Evolutionary conservation across 2,113 vertebrate species (phyloP), one percentile per base, ranked within the genome.

Genomic region (Plectropomus leopardus): DNA sequence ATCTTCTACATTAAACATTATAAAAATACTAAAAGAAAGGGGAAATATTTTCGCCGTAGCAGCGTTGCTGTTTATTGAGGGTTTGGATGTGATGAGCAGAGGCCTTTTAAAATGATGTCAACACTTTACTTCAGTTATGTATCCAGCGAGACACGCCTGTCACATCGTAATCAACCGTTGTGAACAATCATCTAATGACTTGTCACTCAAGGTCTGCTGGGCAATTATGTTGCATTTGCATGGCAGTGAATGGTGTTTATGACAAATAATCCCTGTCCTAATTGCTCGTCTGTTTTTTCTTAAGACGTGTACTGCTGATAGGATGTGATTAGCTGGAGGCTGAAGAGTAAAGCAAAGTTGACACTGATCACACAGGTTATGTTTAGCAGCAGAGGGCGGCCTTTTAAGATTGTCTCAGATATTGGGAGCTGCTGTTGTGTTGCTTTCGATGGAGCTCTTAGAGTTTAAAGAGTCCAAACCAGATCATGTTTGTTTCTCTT

Each of bases 151-250:
- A 91, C 86, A 83, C 91, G 90, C 88, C 89, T 92, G 93, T 92
- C 94, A 89, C 86, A 88, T 86, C 88, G 87, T 93, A 95, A 95
- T 95, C 94, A 96, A 90, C 92, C 88, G 87, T 92, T 86, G 89
- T 72, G 86, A 94, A 95, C 93, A 95, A 95, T 95, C 94, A 95
- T 88, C 92, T 94, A 95, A 94, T 96, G 93, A 91, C 94, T 89
- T 94, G 95, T 96, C 95, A 94, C 93, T 96, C 95, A 96, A 92
- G 92, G 85, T 88, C 89, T 93, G 93, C 91, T 85, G 93, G 92
- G 95, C 94, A 95, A 95, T 96, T 95, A 95, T 88, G 92, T 73
- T 84, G 88, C 94, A 95, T 96, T 95, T 94, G 94, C 93, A 93
- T 92, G 86, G 91, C 90, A 88, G 87, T 86, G 92, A 92, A 87